Evolutionary conservation across 2,797 vertebrate species (phyloP).

Genomic region (Poeciliopsis turneri): DNA sequence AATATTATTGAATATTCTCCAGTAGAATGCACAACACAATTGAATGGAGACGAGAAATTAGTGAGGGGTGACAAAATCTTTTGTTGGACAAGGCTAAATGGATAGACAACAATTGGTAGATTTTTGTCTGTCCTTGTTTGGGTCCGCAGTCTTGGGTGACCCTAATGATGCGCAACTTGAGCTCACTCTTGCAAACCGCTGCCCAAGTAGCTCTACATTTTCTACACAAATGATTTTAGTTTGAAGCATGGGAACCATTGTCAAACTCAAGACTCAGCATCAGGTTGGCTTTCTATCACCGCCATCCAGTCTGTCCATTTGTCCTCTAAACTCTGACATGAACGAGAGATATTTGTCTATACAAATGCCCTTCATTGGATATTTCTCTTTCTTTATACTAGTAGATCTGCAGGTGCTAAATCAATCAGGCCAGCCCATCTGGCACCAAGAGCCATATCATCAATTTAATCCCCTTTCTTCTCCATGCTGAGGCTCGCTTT

Average conservation of each 20-base stretch:
- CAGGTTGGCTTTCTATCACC: not conserved
- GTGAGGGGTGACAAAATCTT: conserved; percentile 70
- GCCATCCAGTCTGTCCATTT: not conserved
- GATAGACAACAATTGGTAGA: conserved; percentile 59
- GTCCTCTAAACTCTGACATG: not conserved
- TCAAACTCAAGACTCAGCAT: not conserved
- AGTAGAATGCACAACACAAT: conserved; percentile 62
- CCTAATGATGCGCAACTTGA: conserved; percentile 76
- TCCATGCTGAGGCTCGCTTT: not conserved
- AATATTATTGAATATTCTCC: conserved; percentile 68
- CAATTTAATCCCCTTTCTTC: not conserved
- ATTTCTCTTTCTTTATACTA: not conserved
- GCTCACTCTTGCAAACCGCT: conserved; percentile 67
- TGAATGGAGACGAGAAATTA: conserved; percentile 71
- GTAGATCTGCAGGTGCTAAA: not conserved
- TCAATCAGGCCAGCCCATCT: not conserved
- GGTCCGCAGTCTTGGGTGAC: not conserved
- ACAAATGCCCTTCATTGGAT: not conserved
- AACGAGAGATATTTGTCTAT: not conserved
- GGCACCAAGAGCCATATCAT: not conserved
- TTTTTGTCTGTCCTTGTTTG: conserved; percentile 50
- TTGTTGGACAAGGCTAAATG: conserved; percentile 68
- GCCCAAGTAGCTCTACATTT: conserved; percentile 57
- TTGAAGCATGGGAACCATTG: conserved; percentile 59
- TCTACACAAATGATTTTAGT: conserved; percentile 52